These are phyloP conservation scores for Choloepus hoffmanni DNA, from an alignment of 2,113 vertebrate genomes.

Conservation along the genomic window DNA sequence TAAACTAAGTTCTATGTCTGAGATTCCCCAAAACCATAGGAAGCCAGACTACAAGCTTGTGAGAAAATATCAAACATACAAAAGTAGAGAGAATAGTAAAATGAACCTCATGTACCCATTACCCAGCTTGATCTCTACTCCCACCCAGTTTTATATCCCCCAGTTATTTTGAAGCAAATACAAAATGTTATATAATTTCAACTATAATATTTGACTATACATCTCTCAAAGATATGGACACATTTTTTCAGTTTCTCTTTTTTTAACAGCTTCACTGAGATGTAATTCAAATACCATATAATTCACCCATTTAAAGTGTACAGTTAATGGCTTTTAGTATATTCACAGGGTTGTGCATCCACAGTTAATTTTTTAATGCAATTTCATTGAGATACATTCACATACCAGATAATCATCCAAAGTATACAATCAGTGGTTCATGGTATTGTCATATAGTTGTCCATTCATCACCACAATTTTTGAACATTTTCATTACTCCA, in stretches of 20 bases:
- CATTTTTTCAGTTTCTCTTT: neutral
- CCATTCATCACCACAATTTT: too few species aligned
- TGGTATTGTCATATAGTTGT: too few species aligned
- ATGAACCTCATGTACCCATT: neutral
- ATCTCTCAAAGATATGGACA: neutral
- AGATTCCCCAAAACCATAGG: neutral
- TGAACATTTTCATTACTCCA: too few species aligned
- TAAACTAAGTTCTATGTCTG: neutral
- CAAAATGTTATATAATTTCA: neutral
- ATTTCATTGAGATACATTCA: too few species aligned
- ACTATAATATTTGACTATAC: neutral
- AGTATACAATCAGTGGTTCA: too few species aligned
- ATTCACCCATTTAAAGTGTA: neutral
- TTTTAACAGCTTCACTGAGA: neutral
- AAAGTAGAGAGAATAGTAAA: neutral
- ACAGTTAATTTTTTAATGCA: neutral
- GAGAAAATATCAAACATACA: neutral
- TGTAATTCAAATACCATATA: neutral
- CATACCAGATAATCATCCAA: too few species aligned
- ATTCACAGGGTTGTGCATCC: neutral
- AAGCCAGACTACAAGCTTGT: neutral
- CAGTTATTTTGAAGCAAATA: constrained; percentile 24
- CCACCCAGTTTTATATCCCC: neutral
- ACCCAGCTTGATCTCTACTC: neutral
- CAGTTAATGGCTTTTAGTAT: neutral